A percentile compares a stretch with the other conserved stretches of the same genome.
Conservation (phyloP, 2,113 vertebrate species). For the Piprites chloris region DNA sequence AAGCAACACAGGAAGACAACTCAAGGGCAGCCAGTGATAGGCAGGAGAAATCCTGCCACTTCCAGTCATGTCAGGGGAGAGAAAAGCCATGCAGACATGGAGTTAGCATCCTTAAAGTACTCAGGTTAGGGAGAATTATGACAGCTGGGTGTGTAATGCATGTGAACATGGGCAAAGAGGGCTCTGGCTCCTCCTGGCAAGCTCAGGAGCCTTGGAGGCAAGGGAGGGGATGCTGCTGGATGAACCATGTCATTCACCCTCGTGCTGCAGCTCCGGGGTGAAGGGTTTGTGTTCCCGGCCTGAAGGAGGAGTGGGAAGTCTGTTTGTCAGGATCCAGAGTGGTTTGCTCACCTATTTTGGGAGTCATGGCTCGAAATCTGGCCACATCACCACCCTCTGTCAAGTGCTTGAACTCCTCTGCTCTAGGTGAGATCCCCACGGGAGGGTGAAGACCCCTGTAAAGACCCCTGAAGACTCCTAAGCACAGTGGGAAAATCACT, state of each 20-base stretch:
- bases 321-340: rapidly evolving
- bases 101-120: not conserved
- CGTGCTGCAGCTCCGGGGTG: not conserved
- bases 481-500: not conserved
- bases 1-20: not conserved
- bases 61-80: conserved; percentile 1
- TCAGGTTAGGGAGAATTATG: not conserved
- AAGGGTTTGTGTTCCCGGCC: not conserved
- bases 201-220: not conserved
- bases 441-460: not conserved
- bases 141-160: not conserved
- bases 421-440: not conserved
- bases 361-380: not conserved
- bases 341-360: rapidly evolving
- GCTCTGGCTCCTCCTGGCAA: not conserved
- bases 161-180: not conserved
- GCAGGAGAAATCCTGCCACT: conserved; percentile 45
- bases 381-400: rapidly evolving
- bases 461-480: not conserved
- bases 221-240: not conserved
- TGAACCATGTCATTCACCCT: rapidly evolving
- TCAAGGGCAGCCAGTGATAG: conserved; percentile 49
- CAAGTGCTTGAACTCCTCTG: rapidly evolving
- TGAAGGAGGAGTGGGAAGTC: not conserved
- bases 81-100: not conserved